These are phyloP conservation scores for Cromileptes altivelis DNA, from an alignment of 2,113 vertebrate genomes.

Conservation along the genomic window DNA sequence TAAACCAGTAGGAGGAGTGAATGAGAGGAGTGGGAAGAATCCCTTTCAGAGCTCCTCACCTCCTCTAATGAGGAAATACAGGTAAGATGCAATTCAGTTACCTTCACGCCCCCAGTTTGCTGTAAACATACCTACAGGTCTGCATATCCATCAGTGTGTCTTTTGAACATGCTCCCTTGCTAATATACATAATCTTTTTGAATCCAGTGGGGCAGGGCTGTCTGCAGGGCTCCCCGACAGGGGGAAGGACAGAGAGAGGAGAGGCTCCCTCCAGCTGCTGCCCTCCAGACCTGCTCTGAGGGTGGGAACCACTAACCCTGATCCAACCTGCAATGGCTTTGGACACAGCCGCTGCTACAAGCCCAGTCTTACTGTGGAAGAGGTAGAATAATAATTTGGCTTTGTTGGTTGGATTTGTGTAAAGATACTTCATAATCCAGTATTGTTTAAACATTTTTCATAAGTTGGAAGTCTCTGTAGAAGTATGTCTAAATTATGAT, in stretches of 20 bases:
- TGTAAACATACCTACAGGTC: neutral
- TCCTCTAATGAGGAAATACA: constrained; percentile 79
- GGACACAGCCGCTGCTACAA: constrained; percentile 76
- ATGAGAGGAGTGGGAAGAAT: constrained; percentile 66
- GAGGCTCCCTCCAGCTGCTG: constrained; percentile 79
- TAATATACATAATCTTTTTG: constrained; percentile 1
- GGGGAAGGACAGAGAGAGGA: constrained; percentile 69
- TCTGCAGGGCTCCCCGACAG: constrained; percentile 69
- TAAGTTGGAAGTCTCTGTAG: no score
- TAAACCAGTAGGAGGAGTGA: constrained; percentile 71
- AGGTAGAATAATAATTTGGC: constrained; percentile 68
- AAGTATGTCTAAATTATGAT: no score
- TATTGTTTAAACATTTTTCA: neutral
- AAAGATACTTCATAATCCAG: neutral
- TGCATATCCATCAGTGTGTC: neutral
- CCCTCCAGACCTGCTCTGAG: constrained; percentile 69
- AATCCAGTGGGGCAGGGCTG: constrained; percentile 64
- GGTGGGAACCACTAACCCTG: constrained; percentile 44
- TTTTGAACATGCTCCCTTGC: neutral
- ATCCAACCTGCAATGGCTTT: constrained; percentile 53
- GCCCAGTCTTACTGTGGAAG: constrained; percentile 84
- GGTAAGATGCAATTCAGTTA: constrained; percentile 57
- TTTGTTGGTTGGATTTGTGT: neutral
- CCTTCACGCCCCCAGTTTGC: neutral
- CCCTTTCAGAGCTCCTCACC: constrained; percentile 69